Base-by-base conservation (phyloP, 2,888 invertebrate species). In the Andrena fulva region DNA sequence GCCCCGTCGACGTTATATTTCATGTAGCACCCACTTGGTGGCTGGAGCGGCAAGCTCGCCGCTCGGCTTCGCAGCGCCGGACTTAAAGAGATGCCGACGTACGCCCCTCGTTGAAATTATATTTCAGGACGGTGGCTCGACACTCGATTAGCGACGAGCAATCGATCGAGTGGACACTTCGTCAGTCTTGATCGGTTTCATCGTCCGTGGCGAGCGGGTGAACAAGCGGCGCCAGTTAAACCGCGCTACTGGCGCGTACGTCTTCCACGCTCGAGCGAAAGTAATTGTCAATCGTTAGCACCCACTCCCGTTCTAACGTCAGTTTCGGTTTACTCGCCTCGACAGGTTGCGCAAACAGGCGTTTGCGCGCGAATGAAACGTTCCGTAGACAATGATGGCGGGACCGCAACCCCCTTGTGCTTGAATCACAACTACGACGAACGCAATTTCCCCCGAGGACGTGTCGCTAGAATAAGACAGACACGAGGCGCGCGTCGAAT, bases 381-480 rank as follows among this genome's bases (percentile, higher is more conserved):
- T 67, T 66, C 56, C 54, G 24, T 31, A 63, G 84, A 84, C 78
- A 83, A 83, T 70, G 79, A 77, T 16, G 67, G 63, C 24, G 56
- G 71, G 74, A 64, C 72, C 66, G 42, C 72, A 52, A 66, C 20
- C 76, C 24, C 60, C 72, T 73, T 72, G 33, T 52, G 50, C 52
- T 62, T 60, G 80, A 84, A 84, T 84, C 77, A 70, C 77, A 67
- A 42, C 63, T 64, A 60, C 75, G 60, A 35, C 72, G 80, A 79
- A 84, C 66, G 69, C 84, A 73, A 84, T 84, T 84, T 84, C 84
- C 84, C 70, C 20, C 4, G 84, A 60, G 84, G 12, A 76, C 20
- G 27, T 31, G 60, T 52, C 31, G 8, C 2, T 8, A n/a, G 62
- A 75, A 64, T 68, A 59, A 80, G 77, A 77, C 66, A 50, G 75